These are phyloP conservation scores for Entelurus aequoreus DNA, from an alignment of 2,113 vertebrate species.

Conservation along the genomic window DNA sequence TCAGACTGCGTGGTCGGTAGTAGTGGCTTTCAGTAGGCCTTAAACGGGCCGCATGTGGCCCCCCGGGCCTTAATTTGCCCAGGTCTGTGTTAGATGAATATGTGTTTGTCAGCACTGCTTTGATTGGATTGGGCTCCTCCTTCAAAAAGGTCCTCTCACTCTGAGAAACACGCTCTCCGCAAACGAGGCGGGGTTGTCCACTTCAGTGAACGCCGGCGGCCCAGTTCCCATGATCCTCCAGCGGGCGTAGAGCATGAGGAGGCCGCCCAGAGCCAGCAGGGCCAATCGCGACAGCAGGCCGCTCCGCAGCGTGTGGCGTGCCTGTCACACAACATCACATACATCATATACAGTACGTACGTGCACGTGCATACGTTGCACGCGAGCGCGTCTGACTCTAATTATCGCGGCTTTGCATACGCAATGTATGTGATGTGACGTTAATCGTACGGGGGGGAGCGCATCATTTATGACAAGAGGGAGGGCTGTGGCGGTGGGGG, in stretches of 20 bases:
- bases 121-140: too few relatives aligned
- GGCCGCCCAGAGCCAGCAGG: constrained; percentile 80
- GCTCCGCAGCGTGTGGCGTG: constrained; percentile 64
- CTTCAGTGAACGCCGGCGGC: constrained; percentile 92
- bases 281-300: constrained; percentile 80
- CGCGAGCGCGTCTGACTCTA: neutral
- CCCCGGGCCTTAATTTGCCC: too few relatives aligned
- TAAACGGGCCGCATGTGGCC: too few relatives aligned
- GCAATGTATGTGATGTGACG: constrained; percentile 38
- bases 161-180: constrained; percentile 82
- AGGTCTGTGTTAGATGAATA: too few relatives aligned
- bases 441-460: constrained; percentile 34
- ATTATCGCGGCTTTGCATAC: neutral
- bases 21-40: too few relatives aligned
- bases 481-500: too few relatives aligned
- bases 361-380: constrained; percentile 1
- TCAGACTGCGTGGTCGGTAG: too few relatives aligned
- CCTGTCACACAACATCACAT: constrained; percentile 59
- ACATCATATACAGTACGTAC: constrained; percentile 5
- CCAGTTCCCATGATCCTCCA: constrained; percentile 98
- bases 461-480: constrained; percentile 43
- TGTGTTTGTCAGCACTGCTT: too few relatives aligned
- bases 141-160: constrained; percentile 57
- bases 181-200: constrained; percentile 97
- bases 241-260: constrained; percentile 81